Evolutionary conservation across 2,113 vertebrate species (phyloP), one percentile per base, ranked within the genome.

Genomic region (Catharus minimus): DNA sequence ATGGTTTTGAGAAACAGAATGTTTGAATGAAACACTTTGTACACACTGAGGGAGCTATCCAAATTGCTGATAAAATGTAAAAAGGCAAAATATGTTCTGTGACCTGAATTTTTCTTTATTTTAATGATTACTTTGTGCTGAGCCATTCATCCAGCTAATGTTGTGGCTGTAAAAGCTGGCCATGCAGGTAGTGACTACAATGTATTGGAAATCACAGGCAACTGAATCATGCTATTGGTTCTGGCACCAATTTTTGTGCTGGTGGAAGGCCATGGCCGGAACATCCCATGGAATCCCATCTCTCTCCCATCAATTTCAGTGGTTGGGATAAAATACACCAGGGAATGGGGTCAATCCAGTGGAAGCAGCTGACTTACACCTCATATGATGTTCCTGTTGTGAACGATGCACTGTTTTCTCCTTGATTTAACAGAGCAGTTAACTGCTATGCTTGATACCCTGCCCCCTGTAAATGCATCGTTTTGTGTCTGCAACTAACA

Each of bases 401-500:
- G 41, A 57, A 77, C 72, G 80, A 56, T 71, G 28, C 7, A 6
- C 46, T 60, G 8, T 52, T 72, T 22, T 61, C 19, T 71, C 38
- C 61, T 32, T 58, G 46, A 15, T 67, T 77, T 74, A 86, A 76
- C 55, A 72, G 39, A 90, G 62, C 41, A 69, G 62, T 91, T 69
- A 71, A 76, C 69, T 60, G 55, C 43, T 79, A 3, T 87, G 52
- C 90, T 71, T 79, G 41, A 36, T 83, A 60, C 30, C 41, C 62
- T 68, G n/a, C 46, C 24, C 46, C 72, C 18, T 91, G 36, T 86
- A 84, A 86, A 77, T 9, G 55, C 43, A 56, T 15, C 9, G 16
- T 72, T 89, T 89, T 82, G 77, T 79, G 46, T 28, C 93, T 87
- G 74, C 91, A 64, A 79, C 91, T 96, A 87, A 95, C 94, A 92